Evolutionary conservation across 2,797 vertebrate species (phyloP).

Genomic region (Cryptoprocta ferox): DNA sequence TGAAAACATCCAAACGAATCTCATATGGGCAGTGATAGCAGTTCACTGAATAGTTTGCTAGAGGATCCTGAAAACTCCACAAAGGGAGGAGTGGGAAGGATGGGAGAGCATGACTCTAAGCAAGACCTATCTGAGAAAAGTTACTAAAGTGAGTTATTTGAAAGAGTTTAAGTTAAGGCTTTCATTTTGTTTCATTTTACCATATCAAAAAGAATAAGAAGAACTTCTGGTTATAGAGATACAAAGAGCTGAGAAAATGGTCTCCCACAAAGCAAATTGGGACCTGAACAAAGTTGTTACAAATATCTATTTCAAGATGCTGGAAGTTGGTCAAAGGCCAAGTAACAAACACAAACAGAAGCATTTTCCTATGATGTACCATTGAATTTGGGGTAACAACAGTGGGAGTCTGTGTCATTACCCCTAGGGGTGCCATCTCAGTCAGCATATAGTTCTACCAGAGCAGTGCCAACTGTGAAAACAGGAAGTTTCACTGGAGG

Average conservation of each 20-base stretch:
- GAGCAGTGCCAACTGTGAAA: neutral
- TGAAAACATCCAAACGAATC: neutral
- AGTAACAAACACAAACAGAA: neutral
- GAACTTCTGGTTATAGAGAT: neutral
- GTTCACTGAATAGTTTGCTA: neutral
- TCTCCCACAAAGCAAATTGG: neutral
- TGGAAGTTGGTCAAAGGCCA: neutral
- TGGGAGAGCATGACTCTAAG: neutral
- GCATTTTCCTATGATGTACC: neutral
- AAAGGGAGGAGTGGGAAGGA: neutral
- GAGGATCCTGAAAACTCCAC: neutral
- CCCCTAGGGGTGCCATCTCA: neutral
- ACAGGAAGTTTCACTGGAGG: neutral
- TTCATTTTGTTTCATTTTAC: neutral
- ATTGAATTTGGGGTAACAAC: neutral
- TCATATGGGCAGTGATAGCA: neutral
- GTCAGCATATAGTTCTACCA: neutral
- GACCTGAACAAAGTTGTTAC: neutral
- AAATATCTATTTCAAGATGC: neutral
- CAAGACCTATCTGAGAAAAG: neutral
- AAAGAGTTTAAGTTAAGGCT: neutral
- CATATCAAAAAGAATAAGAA: neutral
- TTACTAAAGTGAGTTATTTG: neutral
- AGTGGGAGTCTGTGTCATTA: neutral
- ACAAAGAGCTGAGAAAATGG: neutral